A percentile compares a stretch with the other conserved stretches of the same genome.
These are phyloP conservation scores for Hydrolagus affinis DNA, from an alignment of 2,113 vertebrate species.

Conservation along the genomic window DNA sequence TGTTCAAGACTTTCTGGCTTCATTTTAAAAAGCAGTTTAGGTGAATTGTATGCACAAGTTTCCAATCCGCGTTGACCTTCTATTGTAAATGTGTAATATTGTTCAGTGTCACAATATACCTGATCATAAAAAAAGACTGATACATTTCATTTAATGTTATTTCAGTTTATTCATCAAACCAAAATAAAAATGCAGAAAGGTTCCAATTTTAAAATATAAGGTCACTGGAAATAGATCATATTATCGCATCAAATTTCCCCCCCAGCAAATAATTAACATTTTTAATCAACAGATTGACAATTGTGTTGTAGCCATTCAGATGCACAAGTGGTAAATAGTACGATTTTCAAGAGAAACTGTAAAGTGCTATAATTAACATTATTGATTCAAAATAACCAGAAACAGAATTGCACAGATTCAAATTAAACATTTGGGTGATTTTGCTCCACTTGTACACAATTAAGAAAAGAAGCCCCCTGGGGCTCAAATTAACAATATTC, in stretches of 20 bases:
- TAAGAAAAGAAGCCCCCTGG: too few relatives aligned
- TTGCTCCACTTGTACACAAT: not conserved
- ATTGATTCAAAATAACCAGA: not conserved
- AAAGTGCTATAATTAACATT: not conserved
- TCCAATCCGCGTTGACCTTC: too few relatives aligned
- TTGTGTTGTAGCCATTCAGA: not conserved
- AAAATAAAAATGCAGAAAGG: conserved; percentile 5
- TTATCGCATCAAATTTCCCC: not conserved
- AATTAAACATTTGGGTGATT: not conserved
- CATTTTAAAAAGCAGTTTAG: too few relatives aligned
- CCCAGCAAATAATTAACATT: not conserved
- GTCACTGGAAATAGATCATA: not conserved
- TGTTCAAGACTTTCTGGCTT: too few relatives aligned
- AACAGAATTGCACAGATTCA: not conserved
- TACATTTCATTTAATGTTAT: not conserved
- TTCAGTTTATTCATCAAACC: conserved; percentile 26
- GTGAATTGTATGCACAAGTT: too few relatives aligned
- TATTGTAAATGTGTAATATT: too few relatives aligned
- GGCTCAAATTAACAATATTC: not conserved
- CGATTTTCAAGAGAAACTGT: not conserved
- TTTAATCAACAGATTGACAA: not conserved
- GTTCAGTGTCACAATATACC: too few relatives aligned
- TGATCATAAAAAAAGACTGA: not conserved
- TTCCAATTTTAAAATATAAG: not conserved
- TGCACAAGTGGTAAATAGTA: not conserved